Percentiles rank a stretch among this genome's conserved stretches.
These are phyloP conservation scores for Tyrannus savana DNA, from an alignment of 2,113 vertebrate genomes.

Conservation along the genomic window DNA sequence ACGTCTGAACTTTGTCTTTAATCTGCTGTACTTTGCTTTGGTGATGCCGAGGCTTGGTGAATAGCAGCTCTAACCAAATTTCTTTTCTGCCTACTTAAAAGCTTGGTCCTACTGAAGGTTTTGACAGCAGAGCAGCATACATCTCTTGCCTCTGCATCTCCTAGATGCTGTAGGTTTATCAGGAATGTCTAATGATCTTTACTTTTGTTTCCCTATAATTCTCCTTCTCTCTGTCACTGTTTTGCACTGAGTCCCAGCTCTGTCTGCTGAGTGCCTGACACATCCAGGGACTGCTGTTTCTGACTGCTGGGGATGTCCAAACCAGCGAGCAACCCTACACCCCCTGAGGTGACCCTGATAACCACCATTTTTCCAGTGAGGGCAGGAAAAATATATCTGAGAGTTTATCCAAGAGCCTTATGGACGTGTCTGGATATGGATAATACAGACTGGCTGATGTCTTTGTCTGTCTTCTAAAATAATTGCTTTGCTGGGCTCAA, in stretches of 20 bases:
- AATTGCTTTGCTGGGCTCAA: background rate
- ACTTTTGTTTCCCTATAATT: background rate
- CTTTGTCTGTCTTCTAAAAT: background rate
- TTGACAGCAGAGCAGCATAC: background rate
- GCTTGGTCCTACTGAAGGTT: background rate
- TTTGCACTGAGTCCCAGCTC: background rate
- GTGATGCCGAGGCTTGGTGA: background rate
- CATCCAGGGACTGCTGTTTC: background rate
- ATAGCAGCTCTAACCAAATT: background rate
- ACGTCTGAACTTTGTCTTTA: background rate
- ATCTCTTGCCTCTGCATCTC: background rate
- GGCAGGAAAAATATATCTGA: background rate
- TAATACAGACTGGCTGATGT: background rate
- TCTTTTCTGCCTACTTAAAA: background rate
- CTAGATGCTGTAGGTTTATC: background rate
- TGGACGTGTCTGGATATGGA: background rate
- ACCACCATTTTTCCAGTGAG: background rate
- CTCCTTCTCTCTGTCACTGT: background rate
- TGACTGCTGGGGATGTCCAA: background rate
- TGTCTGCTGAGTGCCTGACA: rapidly evolving
- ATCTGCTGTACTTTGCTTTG: background rate
- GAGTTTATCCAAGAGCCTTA: background rate
- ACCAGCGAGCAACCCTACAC: rapidly evolving
- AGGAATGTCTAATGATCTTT: background rate
- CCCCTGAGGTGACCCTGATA: background rate